Percentiles rank a stretch among this genome's conserved stretches.
These are phyloP conservation scores for Sceliomorpha sp. DNA, from an alignment of 2,888 invertebrate genomes.

Conservation along the genomic window DNA sequence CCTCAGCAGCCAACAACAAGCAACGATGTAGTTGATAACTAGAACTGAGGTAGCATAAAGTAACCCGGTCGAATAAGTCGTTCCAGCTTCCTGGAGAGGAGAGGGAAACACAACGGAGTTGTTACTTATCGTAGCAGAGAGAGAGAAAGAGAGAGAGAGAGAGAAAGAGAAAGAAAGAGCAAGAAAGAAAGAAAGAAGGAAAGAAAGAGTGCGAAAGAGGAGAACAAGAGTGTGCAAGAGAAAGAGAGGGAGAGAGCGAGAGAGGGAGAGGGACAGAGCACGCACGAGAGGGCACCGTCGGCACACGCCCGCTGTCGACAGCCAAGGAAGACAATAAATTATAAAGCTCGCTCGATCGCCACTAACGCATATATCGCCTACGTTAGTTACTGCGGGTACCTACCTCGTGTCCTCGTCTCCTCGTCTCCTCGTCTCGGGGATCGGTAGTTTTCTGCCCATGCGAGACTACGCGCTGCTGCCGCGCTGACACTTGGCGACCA, in stretches of 20 bases:
- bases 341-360: conserved; percentile 67
- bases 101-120: conserved; percentile 26
- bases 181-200: conserved; percentile 37
- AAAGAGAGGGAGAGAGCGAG: conserved; percentile 40
- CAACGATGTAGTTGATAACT: no score
- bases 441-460: conserved; percentile 46
- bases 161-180: conserved; percentile 34
- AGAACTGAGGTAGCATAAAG: background rate
- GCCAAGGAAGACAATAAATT: conserved; percentile 73
- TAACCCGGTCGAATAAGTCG: conserved; percentile 41
- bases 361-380: conserved; percentile 59
- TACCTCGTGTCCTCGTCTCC: no score
- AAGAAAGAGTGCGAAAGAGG: conserved; percentile 45
- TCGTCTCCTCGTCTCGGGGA: conserved; percentile 56
- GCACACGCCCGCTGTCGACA: conserved; percentile 71
- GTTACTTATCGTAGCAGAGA: conserved; percentile 43
- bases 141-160: conserved; percentile 42
- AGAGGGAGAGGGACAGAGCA: conserved; percentile 36
- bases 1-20: background rate
- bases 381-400: conserved; percentile 50
- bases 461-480: conserved; percentile 24
- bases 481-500: conserved; percentile 26
- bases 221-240: conserved; percentile 45
- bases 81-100: conserved; percentile 51
- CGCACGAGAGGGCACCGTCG: conserved; percentile 56